These are phyloP conservation scores for Promerops cafer DNA, from an alignment of 2,113 vertebrate species.

Conservation along the genomic window DNA sequence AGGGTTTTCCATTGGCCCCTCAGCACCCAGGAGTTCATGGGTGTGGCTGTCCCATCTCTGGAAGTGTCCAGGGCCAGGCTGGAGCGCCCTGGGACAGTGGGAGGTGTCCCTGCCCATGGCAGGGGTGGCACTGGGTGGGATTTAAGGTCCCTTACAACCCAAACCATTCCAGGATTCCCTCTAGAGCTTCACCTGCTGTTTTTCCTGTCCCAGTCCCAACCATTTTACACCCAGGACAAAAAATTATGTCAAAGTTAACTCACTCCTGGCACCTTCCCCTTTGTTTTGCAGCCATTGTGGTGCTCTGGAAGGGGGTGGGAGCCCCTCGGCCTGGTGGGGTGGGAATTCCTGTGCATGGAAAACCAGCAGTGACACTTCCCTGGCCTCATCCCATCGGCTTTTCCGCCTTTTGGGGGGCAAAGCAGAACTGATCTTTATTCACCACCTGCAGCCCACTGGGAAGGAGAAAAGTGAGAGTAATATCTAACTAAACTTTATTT, in stretches of 20 bases:
- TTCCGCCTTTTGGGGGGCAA: not conserved
- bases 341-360: not conserved
- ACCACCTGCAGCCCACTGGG: not conserved
- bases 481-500: not conserved
- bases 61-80: too few relatives aligned
- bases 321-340: fast-evolving
- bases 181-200: not conserved
- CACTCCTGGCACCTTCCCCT: not conserved
- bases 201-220: not conserved
- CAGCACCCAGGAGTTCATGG: too few relatives aligned
- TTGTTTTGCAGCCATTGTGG: fast-evolving
- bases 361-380: not conserved
- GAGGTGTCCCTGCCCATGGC: too few relatives aligned
- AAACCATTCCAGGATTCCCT: not conserved
- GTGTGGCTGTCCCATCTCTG: too few relatives aligned
- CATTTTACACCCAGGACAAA: not conserved
- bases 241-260: too few relatives aligned
- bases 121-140: too few relatives aligned
- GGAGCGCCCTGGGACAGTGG: too few relatives aligned
- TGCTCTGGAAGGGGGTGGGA: not conserved
- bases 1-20: too few relatives aligned
- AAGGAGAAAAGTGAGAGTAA: not conserved
- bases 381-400: fast-evolving
- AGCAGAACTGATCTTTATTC: not conserved
- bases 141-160: too few relatives aligned